Base-by-base conservation (phyloP, 2,113 vertebrate species). In the Solea solea region DNA sequence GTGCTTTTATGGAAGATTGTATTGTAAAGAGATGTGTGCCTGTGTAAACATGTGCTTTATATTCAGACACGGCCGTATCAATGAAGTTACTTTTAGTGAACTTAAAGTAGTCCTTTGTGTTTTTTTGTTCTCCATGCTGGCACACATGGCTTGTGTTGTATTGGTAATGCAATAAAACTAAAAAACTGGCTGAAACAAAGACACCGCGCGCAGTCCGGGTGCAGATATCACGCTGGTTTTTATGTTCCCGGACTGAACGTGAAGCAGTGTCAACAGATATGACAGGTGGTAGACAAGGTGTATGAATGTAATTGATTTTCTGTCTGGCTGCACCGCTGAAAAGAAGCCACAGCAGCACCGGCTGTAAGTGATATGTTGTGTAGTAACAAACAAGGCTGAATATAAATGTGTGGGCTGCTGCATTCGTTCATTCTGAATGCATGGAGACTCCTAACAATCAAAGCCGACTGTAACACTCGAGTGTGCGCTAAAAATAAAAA, bases 251-350 rank as follows among this genome's bases (percentile, higher is more conserved):
- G 57, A 49, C 34, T 68, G 27, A 44, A 28, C 56, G 61, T 46
- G 64, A 50, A 44, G 66, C 67, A 11, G 44, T 15, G 65, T 45
- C 51, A 65, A 62, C 72, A 76, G 66, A 81, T 76, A 79, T 72
- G 81, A 76, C 83, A 81, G 88, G 73, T 86, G 83, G 78, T 10
- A 10, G 58, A 58, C 57, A 74, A 83, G 87, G 81, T 87, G 81
- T 76, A 15, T 58, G 72, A 78, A 76, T 65, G 71, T 76, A 64
- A 74, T 13, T 60, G 70, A 76, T 53, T 70, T 81, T 49, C 69
- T 71, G 52, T 77, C 40, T 48, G 49, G 48, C 70, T 60, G 27
- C 59, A 57, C 54, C 55, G 46, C 40, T 42, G 48, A 64, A 34
- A 44, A 27, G 59, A 69, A 63, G 28, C 2, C 0, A n/a, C 53